These are phyloP conservation scores for Oreortyx pictus DNA, from an alignment of 2,797 vertebrate species.

Conservation along the genomic window DNA sequence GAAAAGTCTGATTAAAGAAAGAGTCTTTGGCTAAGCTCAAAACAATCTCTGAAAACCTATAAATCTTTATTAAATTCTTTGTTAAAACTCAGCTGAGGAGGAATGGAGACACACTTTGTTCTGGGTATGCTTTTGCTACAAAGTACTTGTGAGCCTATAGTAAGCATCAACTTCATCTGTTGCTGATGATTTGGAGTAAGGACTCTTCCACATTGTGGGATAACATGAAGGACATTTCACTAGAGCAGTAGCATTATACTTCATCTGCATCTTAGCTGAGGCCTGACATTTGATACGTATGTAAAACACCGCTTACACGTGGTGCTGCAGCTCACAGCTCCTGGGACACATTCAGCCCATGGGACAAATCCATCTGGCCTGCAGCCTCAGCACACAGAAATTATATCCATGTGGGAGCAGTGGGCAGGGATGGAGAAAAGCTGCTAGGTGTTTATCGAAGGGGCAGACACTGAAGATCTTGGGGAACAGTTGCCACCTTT, in stretches of 20 bases:
- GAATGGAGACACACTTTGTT: constrained; percentile 26
- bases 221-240: constrained; percentile 14
- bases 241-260: constrained; percentile 26
- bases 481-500: constrained; percentile 7
- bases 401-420: constrained; percentile 1
- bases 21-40: constrained; percentile 37
- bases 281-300: constrained; percentile 42
- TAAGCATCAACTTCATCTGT: constrained; percentile 20
- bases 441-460: not conserved
- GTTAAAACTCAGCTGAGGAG: constrained; percentile 31
- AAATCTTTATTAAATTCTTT: constrained; percentile 68
- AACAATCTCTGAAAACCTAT: constrained; percentile 53
- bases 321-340: constrained; percentile 37
- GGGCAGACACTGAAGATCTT: not conserved
- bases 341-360: not conserved
- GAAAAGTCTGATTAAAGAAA: constrained; percentile 61
- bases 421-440: not conserved
- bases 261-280: constrained; percentile 21
- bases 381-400: not conserved
- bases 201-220: not conserved
- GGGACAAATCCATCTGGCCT: constrained; percentile 45
- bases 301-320: constrained; percentile 50
- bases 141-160: not conserved
- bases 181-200: constrained; percentile 16
- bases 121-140: not conserved